These are phyloP conservation scores for Dermochelys coriacea DNA, from an alignment of 2,797 vertebrate genomes.

Conservation along the genomic window DNA sequence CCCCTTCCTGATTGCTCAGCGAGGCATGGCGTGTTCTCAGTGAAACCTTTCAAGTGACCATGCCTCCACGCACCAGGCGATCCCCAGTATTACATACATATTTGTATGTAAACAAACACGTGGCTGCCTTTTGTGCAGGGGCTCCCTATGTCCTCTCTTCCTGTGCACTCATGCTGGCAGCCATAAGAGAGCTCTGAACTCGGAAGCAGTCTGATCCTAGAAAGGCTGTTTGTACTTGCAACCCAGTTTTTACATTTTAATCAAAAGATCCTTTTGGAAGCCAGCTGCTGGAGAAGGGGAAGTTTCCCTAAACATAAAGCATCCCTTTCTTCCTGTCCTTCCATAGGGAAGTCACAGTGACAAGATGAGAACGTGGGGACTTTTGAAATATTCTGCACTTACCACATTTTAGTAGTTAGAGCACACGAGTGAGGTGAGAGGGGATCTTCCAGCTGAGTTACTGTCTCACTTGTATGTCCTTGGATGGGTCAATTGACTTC, in stretches of 20 bases:
- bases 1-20: no score
- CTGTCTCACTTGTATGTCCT: background rate
- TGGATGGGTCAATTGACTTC: background rate
- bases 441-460: background rate
- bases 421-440: background rate
- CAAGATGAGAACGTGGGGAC: background rate
- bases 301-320: background rate
- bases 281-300: background rate
- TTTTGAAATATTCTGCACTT: background rate
- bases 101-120: rapidly evolving
- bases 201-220: background rate
- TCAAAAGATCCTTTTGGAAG: background rate
- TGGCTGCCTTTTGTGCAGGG: background rate
- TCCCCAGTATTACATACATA: no score
- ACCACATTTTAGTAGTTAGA: background rate
- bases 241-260: background rate
- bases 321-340: background rate
- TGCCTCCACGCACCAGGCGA: no score
- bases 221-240: background rate
- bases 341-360: background rate
- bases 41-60: no score
- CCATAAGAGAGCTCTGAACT: background rate
- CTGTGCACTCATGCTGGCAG: background rate
- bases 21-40: no score
- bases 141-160: background rate